phyloP scores from a whole-genome alignment of 1,140 invertebrate species.

The Tetranychus cinnabarinus region DNA sequence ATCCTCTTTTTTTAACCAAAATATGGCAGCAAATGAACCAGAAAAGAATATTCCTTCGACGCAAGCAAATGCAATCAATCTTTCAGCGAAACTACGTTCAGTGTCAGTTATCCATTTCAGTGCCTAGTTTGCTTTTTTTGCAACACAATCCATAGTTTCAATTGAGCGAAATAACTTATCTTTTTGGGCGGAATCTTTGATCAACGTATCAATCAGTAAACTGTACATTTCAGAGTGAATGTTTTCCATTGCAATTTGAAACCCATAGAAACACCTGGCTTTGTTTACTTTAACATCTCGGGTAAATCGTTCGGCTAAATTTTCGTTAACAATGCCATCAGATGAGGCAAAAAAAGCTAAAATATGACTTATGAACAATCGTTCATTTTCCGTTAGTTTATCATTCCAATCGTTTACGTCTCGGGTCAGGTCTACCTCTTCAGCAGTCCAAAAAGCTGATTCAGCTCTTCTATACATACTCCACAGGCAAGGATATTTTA shows the following conservation, averaged over 20 bases:
- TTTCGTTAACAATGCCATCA: constrained; percentile 99
- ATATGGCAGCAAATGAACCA: constrained; percentile 96
- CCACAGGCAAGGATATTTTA: constrained; percentile 86
- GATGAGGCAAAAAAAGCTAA: constrained; percentile 98
- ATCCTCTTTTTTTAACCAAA: constrained; percentile 96
- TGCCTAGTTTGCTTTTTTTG: constrained; percentile 96
- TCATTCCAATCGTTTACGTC: constrained; percentile 72
- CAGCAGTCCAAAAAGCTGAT: constrained; percentile 94
- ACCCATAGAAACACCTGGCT: constrained; percentile 94
- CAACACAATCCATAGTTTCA: constrained; percentile 84
- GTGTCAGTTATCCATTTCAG: constrained; percentile 46
- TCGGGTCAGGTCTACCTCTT: constrained; percentile 80
- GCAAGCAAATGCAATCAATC: constrained; percentile 89
- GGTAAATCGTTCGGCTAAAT: constrained; percentile 82
- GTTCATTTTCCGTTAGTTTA: constrained; percentile 54
- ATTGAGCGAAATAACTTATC: constrained; percentile 89
- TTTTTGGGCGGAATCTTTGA: constrained; percentile 56
- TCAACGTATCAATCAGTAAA: constrained; percentile 88
- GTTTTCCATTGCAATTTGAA: constrained; percentile 99
- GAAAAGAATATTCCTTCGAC: constrained; percentile 98
- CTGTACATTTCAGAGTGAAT: constrained; percentile 99
- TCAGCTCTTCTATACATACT: constrained; percentile 97
- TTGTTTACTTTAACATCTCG: constrained; percentile 94
- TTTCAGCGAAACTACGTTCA: constrained; percentile 67
- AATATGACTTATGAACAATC: constrained; percentile 86